These are phyloP conservation scores for Conus betulinus DNA, from an alignment of 1,140 invertebrate species.

Conservation along the genomic window DNA sequence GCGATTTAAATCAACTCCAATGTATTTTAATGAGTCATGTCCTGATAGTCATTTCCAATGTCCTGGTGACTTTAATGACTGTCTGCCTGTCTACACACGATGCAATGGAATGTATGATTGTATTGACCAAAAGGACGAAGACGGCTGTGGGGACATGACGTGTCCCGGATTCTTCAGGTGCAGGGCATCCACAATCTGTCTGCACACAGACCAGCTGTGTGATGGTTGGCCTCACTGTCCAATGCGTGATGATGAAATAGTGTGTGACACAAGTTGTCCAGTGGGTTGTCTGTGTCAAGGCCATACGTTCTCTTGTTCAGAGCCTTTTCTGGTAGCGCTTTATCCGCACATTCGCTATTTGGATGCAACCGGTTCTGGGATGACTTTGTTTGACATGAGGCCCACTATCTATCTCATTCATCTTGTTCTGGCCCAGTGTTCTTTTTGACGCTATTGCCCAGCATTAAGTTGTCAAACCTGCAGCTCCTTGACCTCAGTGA, in stretches of 20 bases:
- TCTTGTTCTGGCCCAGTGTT: too few relatives aligned
- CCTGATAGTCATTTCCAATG: background rate
- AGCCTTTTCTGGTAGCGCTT: too few relatives aligned
- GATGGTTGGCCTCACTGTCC: slow-evolving; percentile 31
- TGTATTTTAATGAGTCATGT: too few relatives aligned
- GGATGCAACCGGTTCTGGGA: too few relatives aligned
- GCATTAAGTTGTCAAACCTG: too few relatives aligned
- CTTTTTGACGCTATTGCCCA: too few relatives aligned
- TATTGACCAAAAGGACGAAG: background rate
- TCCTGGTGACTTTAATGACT: background rate
- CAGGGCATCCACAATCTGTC: background rate
- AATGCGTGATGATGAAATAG: background rate
- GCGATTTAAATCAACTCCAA: background rate
- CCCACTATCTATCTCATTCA: too few relatives aligned
- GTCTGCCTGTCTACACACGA: slow-evolving; percentile 31
- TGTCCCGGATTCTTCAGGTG: background rate
- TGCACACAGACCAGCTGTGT: background rate
- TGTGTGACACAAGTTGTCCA: background rate
- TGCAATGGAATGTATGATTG: slow-evolving; percentile 43
- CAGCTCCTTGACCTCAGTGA: too few relatives aligned
- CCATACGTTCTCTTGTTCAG: background rate
- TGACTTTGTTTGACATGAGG: too few relatives aligned
- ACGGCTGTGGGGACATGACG: background rate
- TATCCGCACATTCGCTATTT: too few relatives aligned
- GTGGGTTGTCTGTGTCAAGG: background rate